Percentiles rank a stretch among this genome's conserved stretches.
Conservation (phyloP, 2,888 invertebrate species). For the Drosophila cognata region DNA sequence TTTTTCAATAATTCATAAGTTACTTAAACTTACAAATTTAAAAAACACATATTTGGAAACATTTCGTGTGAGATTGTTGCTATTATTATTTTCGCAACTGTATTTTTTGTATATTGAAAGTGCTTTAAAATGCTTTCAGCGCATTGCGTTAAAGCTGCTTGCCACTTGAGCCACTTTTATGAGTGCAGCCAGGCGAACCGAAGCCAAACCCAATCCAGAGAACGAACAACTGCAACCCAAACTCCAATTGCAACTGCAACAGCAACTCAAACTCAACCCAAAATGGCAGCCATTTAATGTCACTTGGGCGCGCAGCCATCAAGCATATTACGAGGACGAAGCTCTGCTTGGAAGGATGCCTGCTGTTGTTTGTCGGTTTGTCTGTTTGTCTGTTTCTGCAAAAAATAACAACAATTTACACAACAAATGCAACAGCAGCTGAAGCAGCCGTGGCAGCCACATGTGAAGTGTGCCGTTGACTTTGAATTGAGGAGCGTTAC, state of each 20-base stretch:
- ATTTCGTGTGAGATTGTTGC: not conserved
- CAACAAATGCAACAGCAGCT: constrained; percentile 65
- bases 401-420: constrained; percentile 78
- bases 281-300: constrained; percentile 78
- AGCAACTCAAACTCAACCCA: constrained; percentile 32
- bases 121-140: constrained; percentile 67
- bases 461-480: constrained; percentile 77
- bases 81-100: not conserved
- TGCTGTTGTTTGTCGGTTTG: constrained; percentile 50
- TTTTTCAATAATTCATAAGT: not conserved
- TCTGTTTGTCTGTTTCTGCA: constrained; percentile 43
- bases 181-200: constrained; percentile 53
- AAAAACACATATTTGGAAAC: not conserved
- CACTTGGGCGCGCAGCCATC: constrained; percentile 79
- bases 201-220: constrained; percentile 35
- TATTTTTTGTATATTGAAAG: not conserved
- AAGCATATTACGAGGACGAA: constrained; percentile 74
- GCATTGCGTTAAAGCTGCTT: constrained; percentile 62
- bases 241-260: constrained; percentile 21
- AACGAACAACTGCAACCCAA: constrained; percentile 8
- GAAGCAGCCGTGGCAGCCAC: constrained; percentile 56
- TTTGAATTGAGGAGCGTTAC: constrained; percentile 55
- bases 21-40: not conserved
- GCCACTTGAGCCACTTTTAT: constrained; percentile 76
- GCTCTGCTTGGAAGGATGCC: constrained; percentile 26